Evolutionary conservation across 2,797 vertebrate genomes (phyloP), one percentile per base, ranked within the genome.

Genomic region (Malurus splendens): DNA sequence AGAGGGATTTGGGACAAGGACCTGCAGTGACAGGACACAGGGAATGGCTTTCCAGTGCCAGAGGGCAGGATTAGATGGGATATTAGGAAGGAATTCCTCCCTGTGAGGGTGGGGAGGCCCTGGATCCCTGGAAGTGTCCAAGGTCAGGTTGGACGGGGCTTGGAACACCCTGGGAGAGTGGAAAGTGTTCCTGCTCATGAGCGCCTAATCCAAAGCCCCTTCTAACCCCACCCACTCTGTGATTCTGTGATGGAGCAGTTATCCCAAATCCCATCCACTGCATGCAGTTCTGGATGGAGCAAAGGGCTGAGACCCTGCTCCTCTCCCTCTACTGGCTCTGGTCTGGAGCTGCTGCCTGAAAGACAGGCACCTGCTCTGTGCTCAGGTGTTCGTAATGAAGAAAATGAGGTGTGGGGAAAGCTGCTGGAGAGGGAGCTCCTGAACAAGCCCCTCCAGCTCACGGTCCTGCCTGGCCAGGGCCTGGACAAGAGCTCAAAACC

Each of bases 321-420:
- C 17, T 32, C 23, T 20, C 8, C 23, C 22, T 64, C 54, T 36
- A 7, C 6, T 28, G 6, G 0, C 12, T 25, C 5, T 12, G 25
- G 16, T 38, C 24, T 24, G 11, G 32, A 41, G 36, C 16, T 32
- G 38, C 27, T 25, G 23, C 23, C 61, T 17, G 9, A 51, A 27
- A 15, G 10, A 11, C 22, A 17, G 23, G 19, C n/a, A 11, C 6
- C 11, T 9, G 4, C 39, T 16, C 22, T 5, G 2, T 2, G 41
- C 76, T 56, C 59, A 9, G 47, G 30, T 36, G 1, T 33, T 45
- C 28, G 12, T 24, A 38, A 4, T 1, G 36, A 23, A 28, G 45
- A 15, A 44, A 33, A 44, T 14, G 32, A 54, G 18, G 9, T 18
- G 56, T 8, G 15, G 47, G 32, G 45, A 14, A 48, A 33, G 48